These are phyloP conservation scores for Lacanobia oleracea DNA, from an alignment of 2,888 invertebrate genomes.

Conservation along the genomic window DNA sequence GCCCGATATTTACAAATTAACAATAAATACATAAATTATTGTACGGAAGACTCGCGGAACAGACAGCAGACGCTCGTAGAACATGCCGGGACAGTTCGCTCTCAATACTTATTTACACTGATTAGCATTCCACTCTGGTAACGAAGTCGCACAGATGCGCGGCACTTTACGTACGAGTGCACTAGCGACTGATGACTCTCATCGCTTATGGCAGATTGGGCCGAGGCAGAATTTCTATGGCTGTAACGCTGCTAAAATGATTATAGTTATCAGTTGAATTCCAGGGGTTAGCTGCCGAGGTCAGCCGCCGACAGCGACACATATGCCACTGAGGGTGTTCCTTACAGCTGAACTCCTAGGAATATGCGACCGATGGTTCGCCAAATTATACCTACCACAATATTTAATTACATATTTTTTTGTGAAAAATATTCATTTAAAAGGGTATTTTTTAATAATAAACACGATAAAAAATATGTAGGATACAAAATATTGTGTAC, in stretches of 20 bases:
- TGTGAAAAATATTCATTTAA: slow-evolving; percentile 56
- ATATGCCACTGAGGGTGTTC: neutral
- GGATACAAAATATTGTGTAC: slow-evolving; percentile 61
- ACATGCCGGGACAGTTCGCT: slow-evolving; percentile 8
- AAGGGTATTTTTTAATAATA: slow-evolving; percentile 40
- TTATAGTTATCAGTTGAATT: slow-evolving; percentile 10
- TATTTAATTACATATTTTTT: slow-evolving; percentile 25
- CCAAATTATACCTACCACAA: slow-evolving; percentile 31
- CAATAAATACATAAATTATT: slow-evolving; percentile 55
- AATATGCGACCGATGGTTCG: slow-evolving; percentile 11
- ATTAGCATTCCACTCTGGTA: slow-evolving; percentile 61
- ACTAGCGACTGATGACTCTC: slow-evolving; percentile 8
- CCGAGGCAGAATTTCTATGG: slow-evolving; percentile 1
- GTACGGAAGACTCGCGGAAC: slow-evolving; percentile 59
- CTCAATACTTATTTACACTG: slow-evolving; percentile 43
- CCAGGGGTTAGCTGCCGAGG: neutral
- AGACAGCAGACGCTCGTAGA: slow-evolving; percentile 20
- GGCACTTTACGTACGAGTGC: neutral
- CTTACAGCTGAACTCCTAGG: slow-evolving; percentile 3
- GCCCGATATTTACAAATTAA: slow-evolving; percentile 35
- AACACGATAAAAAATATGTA: slow-evolving; percentile 63
- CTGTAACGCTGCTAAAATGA: slow-evolving; percentile 27
- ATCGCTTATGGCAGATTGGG: slow-evolving; percentile 13
- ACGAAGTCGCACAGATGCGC: slow-evolving; percentile 24
- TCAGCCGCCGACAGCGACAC: neutral